Evolutionary conservation across 2,113 vertebrate genomes (phyloP).

Genomic region (Spea bombifrons): DNA sequence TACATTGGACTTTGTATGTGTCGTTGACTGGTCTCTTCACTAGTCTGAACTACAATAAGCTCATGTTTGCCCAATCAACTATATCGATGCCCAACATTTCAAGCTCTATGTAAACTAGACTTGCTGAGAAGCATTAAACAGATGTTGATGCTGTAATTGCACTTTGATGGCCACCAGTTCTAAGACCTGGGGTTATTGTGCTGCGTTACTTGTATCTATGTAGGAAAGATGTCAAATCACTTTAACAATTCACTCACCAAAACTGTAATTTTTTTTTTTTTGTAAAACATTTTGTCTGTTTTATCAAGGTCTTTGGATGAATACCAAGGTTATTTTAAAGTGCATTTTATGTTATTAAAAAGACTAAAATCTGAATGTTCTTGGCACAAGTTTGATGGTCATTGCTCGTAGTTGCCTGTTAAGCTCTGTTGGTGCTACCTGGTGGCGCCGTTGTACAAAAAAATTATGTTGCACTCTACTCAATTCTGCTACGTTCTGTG

Average conservation of each 20-base stretch:
- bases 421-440: constrained; percentile 21
- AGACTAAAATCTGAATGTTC: background rate
- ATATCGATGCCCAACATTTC: background rate
- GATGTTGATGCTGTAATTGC: background rate
- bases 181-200: background rate
- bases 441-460: constrained; percentile 15
- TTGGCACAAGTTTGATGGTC: background rate
- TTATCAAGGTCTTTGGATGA: background rate
- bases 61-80: background rate
- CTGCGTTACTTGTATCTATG: background rate
- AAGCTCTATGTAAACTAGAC: constrained; percentile 13
- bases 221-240: constrained; percentile 12
- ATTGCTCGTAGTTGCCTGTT: constrained; percentile 12
- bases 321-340: constrained; percentile 9
- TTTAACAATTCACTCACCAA: background rate
- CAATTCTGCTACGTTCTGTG: constrained; percentile 12
- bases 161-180: background rate
- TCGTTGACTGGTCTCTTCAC: background rate
- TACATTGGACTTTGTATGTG: constrained; percentile 13
- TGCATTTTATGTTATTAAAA: constrained; percentile 5
- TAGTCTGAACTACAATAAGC: background rate
- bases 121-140: constrained; percentile 3
- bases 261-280: constrained; percentile 8
- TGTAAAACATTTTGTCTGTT: background rate
- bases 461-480: constrained; percentile 24